Evolutionary conservation across 1,140 invertebrate genomes (phyloP).

Genomic region (Sinonovacula constricta): DNA sequence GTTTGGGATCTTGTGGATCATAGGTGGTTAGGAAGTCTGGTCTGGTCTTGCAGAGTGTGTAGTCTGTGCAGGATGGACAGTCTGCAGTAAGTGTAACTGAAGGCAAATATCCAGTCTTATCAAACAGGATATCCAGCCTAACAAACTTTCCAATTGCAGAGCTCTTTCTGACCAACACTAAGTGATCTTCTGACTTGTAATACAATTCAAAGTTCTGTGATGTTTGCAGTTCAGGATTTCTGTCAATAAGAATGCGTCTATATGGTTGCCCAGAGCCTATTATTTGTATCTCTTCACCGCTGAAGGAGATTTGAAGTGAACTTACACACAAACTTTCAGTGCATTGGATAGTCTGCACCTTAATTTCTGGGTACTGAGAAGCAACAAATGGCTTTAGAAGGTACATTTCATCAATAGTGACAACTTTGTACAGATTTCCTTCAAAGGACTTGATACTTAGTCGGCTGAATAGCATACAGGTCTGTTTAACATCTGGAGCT

Average conservation of each 20-base stretch:
- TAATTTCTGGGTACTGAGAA: slow-evolving; percentile 10
- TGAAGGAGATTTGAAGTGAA: slow-evolving; percentile 26
- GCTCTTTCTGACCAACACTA: neutral
- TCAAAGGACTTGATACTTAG: slow-evolving; percentile 15
- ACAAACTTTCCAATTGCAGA: neutral
- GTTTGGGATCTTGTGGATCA: slow-evolving; percentile 22
- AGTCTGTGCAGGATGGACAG: slow-evolving; percentile 19
- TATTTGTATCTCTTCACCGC: neutral
- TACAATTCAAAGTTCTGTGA: neutral
- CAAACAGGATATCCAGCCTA: slow-evolving; percentile 25
- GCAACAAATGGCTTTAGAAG: neutral
- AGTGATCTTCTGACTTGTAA: neutral
- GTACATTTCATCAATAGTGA: slow-evolving; percentile 21
- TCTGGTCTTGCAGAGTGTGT: slow-evolving; percentile 14
- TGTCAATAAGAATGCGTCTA: neutral
- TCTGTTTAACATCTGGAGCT: slow-evolving; percentile 1
- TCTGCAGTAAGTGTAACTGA: slow-evolving; percentile 21
- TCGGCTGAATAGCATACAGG: slow-evolving; percentile 18
- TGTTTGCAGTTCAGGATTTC: neutral
- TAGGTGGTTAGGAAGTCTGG: slow-evolving; percentile 21
- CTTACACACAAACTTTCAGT: slow-evolving; percentile 25
- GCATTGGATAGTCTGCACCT: slow-evolving; percentile 11
- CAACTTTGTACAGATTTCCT: slow-evolving; percentile 12
- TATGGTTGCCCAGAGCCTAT: neutral
- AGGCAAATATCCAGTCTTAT: slow-evolving; percentile 24